Evolutionary conservation across 2,888 invertebrate species (phyloP).

Genomic region (Lycia hirtaria): DNA sequence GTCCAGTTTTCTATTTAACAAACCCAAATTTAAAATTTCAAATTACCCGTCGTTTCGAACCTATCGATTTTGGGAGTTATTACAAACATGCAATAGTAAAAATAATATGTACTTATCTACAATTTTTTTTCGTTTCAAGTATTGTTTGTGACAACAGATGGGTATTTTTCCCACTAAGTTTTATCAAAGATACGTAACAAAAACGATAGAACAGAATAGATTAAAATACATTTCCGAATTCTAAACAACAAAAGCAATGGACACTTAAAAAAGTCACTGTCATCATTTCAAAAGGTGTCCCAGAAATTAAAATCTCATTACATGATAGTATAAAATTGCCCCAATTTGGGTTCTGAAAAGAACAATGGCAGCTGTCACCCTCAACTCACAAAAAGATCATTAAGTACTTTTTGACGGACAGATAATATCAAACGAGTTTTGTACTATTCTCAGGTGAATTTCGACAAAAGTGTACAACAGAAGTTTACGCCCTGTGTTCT

Average conservation of each 20-base stretch:
- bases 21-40: too few species aligned
- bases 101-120: too few species aligned
- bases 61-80: too few species aligned
- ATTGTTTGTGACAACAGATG: too few species aligned
- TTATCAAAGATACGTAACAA: background rate
- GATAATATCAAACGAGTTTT: slow-evolving; percentile 27
- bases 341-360: slow-evolving; percentile 49
- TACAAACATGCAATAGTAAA: too few species aligned
- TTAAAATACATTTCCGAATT: background rate
- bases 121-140: too few species aligned
- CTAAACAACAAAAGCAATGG: slow-evolving; percentile 14
- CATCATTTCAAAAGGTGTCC: slow-evolving; percentile 50
- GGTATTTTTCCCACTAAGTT: too few species aligned
- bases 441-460: slow-evolving; percentile 17
- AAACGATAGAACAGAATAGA: background rate
- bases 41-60: too few species aligned
- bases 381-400: slow-evolving; percentile 39
- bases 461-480: background rate
- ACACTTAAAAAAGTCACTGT: slow-evolving; percentile 28
- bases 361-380: slow-evolving; percentile 53
- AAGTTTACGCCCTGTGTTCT: background rate
- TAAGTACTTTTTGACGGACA: slow-evolving; percentile 29
- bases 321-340: slow-evolving; percentile 47
- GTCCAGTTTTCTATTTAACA: too few species aligned
- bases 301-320: slow-evolving; percentile 57